A percentile compares a stretch with the other conserved stretches of the same genome.
Evolutionary conservation across 2,113 vertebrate genomes (phyloP).

Genomic region (Erinaceus europaeus): DNA sequence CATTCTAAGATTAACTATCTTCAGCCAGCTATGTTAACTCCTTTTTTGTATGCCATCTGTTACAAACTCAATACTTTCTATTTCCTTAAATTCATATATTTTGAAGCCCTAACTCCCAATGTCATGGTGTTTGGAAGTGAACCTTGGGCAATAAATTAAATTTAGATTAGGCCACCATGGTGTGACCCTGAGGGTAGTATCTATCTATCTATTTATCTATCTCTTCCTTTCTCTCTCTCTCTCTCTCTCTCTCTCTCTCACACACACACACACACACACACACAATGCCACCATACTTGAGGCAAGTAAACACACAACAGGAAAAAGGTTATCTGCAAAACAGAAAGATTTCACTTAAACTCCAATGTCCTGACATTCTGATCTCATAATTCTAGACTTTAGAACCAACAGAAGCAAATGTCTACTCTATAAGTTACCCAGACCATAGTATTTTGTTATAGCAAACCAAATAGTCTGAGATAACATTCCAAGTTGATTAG

Average conservation of each 20-base stretch:
- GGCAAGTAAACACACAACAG: not conserved
- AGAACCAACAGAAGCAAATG: not conserved
- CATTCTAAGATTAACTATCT: not conserved
- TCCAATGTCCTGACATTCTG: not conserved
- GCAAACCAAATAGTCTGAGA: not conserved
- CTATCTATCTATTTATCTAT: no score
- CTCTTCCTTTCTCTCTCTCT: no score
- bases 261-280: no score
- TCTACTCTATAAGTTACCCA: not conserved
- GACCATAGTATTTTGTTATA: not conserved
- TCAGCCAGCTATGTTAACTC: not conserved
- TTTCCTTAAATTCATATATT: not conserved
- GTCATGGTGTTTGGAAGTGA: not conserved
- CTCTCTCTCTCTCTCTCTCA: no score
- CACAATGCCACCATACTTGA: not conserved
- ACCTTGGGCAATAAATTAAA: not conserved
- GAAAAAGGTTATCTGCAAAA: not conserved
- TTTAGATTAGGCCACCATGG: not conserved
- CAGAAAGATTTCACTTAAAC: not conserved
- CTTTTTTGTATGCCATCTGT: not conserved
- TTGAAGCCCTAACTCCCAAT: not conserved
- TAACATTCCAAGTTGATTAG: not conserved
- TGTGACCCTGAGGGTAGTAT: not conserved
- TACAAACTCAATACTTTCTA: not conserved
- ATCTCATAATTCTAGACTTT: not conserved